phyloP scores from a whole-genome alignment of 2,797 vertebrate genomes.

The Tenualosa thibaudeaui region DNA sequence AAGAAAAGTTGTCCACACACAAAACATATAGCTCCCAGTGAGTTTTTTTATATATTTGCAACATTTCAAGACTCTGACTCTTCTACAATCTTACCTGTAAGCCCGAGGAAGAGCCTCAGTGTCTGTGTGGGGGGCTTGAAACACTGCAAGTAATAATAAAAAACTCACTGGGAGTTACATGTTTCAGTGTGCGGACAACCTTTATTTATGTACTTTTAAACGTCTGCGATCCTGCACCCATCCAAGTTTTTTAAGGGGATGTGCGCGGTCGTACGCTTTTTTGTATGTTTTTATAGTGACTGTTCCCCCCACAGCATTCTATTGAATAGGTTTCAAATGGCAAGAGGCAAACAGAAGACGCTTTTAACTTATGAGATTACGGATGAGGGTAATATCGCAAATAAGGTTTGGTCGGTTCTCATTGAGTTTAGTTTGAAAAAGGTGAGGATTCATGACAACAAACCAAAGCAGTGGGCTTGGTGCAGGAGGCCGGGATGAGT shows the following conservation, averaged over 20 bases:
- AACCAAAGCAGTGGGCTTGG: conserved; percentile 1
- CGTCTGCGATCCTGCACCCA: too few species aligned
- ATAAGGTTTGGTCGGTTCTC: not conserved
- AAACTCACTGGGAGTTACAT: too few species aligned
- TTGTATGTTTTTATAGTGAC: not conserved
- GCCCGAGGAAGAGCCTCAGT: too few species aligned
- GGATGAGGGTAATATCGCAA: not conserved
- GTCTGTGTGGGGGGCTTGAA: too few species aligned
- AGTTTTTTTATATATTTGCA: too few species aligned
- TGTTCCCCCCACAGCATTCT: not conserved
- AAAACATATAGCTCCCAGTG: not conserved
- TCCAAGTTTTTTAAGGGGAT: too few species aligned
- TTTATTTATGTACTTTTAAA: too few species aligned
- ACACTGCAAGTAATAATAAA: too few species aligned
- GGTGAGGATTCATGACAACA: not conserved
- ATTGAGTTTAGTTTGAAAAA: not conserved
- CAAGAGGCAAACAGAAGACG: not conserved
- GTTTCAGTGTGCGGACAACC: too few species aligned
- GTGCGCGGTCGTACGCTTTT: not conserved
- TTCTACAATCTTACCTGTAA: too few species aligned
- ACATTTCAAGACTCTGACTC: too few species aligned
- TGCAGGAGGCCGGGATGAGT: not conserved
- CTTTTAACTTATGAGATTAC: not conserved
- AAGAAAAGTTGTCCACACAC: too few species aligned
- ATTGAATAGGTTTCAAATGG: not conserved